Evolutionary conservation across 2,113 vertebrate genomes (phyloP).

Genomic region (Heterocephalus glaber): DNA sequence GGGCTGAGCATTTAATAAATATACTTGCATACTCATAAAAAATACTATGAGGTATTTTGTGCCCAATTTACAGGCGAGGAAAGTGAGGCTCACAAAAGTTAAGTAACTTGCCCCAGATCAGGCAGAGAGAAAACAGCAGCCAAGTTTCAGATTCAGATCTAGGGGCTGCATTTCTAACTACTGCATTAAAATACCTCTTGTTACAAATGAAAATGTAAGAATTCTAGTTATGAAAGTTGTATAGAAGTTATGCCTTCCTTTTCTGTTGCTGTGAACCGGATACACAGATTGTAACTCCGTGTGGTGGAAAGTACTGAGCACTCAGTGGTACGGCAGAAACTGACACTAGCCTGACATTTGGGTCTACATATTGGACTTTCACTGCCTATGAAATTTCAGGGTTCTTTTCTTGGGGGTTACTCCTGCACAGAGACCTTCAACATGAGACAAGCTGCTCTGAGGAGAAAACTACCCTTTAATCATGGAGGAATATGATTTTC

Average conservation of each 20-base stretch:
- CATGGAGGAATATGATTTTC: neutral
- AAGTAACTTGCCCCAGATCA: constrained; percentile 8
- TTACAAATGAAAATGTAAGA: constrained; percentile 25
- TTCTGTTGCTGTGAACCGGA: constrained; percentile 33
- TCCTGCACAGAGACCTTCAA: neutral
- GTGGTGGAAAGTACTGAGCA: neutral
- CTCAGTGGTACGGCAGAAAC: neutral
- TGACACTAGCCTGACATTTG: neutral
- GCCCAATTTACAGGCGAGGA: neutral
- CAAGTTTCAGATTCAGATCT: constrained; percentile 17
- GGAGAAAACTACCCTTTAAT: neutral
- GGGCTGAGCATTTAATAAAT: neutral
- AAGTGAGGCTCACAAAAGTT: neutral
- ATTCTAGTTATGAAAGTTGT: neutral
- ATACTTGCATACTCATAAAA: neutral
- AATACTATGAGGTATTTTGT: neutral
- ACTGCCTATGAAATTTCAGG: neutral
- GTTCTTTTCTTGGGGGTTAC: neutral
- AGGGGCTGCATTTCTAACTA: neutral
- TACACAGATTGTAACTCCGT: neutral
- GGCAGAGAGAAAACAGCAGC: neutral
- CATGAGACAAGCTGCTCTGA: neutral
- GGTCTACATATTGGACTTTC: neutral
- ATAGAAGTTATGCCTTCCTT: neutral
- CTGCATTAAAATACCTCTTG: neutral